These are phyloP conservation scores for Thymelicus sylvestris DNA, from an alignment of 2,888 invertebrate species.

Conservation along the genomic window DNA sequence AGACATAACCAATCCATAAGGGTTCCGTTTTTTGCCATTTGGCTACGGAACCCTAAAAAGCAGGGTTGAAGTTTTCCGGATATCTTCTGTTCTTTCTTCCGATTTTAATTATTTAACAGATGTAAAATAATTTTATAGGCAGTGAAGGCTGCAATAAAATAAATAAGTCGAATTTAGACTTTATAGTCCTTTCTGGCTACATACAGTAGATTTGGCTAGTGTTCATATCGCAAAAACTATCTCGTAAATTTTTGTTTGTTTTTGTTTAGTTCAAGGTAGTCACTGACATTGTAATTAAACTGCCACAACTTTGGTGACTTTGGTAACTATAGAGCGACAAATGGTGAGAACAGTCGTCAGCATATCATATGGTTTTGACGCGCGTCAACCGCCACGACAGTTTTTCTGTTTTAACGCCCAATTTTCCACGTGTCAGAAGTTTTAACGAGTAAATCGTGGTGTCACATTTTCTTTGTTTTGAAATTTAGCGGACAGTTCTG, in stretches of 20 bases:
- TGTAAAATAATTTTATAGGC: no score
- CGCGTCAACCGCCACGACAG: constrained; percentile 56
- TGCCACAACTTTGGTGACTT: constrained; percentile 50
- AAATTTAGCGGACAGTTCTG: background rate
- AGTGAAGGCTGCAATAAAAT: no score
- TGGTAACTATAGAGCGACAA: constrained; percentile 52
- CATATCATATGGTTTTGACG: constrained; percentile 72
- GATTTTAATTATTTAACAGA: no score
- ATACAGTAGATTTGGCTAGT: no score
- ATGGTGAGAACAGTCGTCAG: constrained; percentile 69
- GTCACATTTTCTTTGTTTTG: constrained; percentile 17
- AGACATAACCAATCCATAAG: no score
- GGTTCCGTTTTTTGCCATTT: no score
- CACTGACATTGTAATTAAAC: constrained; percentile 46
- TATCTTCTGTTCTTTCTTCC: no score
- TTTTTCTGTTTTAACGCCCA: constrained; percentile 75
- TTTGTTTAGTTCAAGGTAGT: background rate
- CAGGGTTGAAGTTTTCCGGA: no score
- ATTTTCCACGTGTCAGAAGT: constrained; percentile 72
- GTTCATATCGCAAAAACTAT: background rate
- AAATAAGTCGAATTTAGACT: no score
- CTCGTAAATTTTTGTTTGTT: background rate
- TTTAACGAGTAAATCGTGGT: constrained; percentile 75
- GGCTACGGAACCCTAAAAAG: no score
- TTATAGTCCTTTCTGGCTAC: no score